Evolutionary conservation across 2,888 invertebrate genomes (phyloP), one percentile per base, ranked within the genome.

Genomic region (Cantharis lateralis): DNA sequence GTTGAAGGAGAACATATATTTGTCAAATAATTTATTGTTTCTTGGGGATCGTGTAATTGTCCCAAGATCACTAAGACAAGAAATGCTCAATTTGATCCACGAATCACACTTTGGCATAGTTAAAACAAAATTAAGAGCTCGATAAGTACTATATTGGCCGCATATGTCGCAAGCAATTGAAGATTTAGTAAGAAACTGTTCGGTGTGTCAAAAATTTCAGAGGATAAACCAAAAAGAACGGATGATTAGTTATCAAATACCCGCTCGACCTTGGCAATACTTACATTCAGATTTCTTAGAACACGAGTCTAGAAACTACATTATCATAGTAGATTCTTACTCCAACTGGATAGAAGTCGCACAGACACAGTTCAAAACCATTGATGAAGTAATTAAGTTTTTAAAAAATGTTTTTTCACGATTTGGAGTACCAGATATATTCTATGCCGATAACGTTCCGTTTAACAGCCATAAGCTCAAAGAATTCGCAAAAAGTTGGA

Each of bases 251-350:
- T 79, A 81, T 68, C 48, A 76, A 62, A 68, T 82, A 15, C 82
- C 83, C 10, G 70, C 70, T 18, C 28, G 79, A 20, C 80, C 82
- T 11, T 84, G 75, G 32, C 69, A 79, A 74, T 78, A 78, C 28
- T 15, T 72, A 16, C 16, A 13, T 15, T 72, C 76, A 20, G 82
- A 83, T 79, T 78, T 83, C 71, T 79, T 80, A 63, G 78, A 83
- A 75, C 74, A 78, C 70, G 72, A 62, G 15, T 72, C 75, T 15
- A 78, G 78, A 62, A 75, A 78, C 68, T 84, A 82, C 74, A 72
- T 85, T 32, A 66, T 84, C 11, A 66, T 83, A 62, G 78, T 81
- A 15, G 83, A 84, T 76, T 78, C 76, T 48, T 84, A 79, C 62
- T 80, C 78, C 63, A 82, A 82, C 69, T 83, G 76, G 75, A 70